Conservation (phyloP, 2,888 invertebrate genomes). For the Mesoligia furuncula region DNA sequence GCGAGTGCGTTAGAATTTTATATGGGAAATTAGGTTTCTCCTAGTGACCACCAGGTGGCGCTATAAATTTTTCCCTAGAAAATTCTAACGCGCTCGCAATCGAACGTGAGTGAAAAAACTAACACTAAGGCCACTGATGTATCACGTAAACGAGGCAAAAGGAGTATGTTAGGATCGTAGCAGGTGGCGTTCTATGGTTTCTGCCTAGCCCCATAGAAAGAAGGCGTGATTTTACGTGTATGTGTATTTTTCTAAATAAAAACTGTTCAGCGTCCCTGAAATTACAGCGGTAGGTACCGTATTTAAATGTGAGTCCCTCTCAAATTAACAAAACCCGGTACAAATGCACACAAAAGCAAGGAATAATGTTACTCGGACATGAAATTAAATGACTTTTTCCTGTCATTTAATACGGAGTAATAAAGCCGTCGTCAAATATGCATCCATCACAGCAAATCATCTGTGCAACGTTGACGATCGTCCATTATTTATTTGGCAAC, state of each 20-base stretch:
- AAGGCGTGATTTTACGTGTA: neutral
- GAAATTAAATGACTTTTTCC: constrained; percentile 57
- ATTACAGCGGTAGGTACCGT: neutral
- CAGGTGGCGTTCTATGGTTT: too few species aligned
- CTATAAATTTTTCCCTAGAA: too few species aligned
- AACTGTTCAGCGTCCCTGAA: neutral
- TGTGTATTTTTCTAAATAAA: neutral
- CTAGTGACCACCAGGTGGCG: too few species aligned
- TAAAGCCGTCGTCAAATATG: constrained; percentile 68
- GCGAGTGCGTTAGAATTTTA: too few species aligned
- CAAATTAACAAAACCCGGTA: constrained; percentile 23
- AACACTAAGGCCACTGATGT: too few species aligned
- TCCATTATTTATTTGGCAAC: constrained; percentile 86
- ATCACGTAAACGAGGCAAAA: neutral
- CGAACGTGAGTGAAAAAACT: too few species aligned
- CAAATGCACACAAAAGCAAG: constrained; percentile 12
- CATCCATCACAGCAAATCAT: constrained; percentile 85
- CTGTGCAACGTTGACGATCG: constrained; percentile 64
- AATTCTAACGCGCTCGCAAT: too few species aligned
- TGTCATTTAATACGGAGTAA: constrained; percentile 58
- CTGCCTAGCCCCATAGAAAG: too few species aligned
- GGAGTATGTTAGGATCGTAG: neutral
- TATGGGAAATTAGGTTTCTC: too few species aligned
- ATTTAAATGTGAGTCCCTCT: neutral
- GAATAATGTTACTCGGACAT: constrained; percentile 44